Percentiles rank a stretch among this genome's conserved stretches.
Conservation (phyloP, 2,888 invertebrate genomes). For the Erebia epiphron region DNA sequence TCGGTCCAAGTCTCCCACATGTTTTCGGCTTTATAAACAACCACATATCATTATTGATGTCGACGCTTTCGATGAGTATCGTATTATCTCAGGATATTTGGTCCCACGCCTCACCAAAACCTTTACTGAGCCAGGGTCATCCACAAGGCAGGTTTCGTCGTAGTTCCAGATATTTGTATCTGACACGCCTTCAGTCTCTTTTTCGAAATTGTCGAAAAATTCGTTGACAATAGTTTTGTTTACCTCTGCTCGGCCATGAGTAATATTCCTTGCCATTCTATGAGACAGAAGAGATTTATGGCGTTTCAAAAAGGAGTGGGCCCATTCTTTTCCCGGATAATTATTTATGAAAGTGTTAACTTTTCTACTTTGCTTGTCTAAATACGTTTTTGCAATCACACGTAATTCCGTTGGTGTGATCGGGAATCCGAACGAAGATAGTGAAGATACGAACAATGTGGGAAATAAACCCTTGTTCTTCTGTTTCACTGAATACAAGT, state of each 20-base stretch:
- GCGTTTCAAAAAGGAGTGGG: slow-evolving; percentile 5
- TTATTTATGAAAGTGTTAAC: too few relatives aligned
- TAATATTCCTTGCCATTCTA: slow-evolving; percentile 3
- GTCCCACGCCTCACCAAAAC: not conserved
- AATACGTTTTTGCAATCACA: too few relatives aligned
- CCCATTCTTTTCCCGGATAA: not conserved
- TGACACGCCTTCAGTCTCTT: not conserved
- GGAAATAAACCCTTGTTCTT: too few relatives aligned
- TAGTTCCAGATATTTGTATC: slow-evolving; percentile 2
- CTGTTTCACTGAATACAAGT: too few relatives aligned
- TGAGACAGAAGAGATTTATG: slow-evolving; percentile 5
- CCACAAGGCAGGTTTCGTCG: not conserved
- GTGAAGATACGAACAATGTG: too few relatives aligned
- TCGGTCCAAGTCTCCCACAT: slow-evolving; percentile 6
- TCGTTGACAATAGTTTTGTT: not conserved
- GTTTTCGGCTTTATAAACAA: slow-evolving; percentile 1
- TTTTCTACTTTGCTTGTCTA: too few relatives aligned
- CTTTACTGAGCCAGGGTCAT: slow-evolving; percentile 4
- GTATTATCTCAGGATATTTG: not conserved
- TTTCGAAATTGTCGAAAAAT: too few relatives aligned
- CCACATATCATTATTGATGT: slow-evolving; percentile 2
- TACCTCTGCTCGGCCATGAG: slow-evolving; percentile 4
- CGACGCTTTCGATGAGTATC: slow-evolving; percentile 1
- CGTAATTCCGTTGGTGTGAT: too few relatives aligned
- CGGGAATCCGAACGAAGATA: too few relatives aligned